Conservation (phyloP, 2,797 vertebrate genomes). For the Novumbra hubbsi region DNA sequence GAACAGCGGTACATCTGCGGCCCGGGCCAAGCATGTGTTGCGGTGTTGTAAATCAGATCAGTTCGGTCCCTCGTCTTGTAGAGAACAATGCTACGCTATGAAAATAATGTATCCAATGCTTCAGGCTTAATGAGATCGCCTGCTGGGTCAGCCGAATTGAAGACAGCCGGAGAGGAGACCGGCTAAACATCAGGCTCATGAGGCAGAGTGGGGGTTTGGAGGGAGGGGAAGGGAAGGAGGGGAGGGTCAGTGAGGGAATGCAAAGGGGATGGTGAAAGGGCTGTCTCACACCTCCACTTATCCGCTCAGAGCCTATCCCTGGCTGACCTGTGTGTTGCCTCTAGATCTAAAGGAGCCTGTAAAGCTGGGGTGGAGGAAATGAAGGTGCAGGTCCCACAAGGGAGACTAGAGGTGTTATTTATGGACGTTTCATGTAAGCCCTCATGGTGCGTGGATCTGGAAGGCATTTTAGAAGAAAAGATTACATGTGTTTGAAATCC, state of each 20-base stretch:
- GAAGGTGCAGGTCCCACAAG: neutral
- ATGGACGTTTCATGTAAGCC: slow-evolving; percentile 6
- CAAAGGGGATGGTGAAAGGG: neutral
- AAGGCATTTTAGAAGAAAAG: neutral
- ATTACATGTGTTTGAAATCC: neutral
- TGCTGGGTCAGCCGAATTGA: slow-evolving; percentile 70
- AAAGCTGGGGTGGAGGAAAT: neutral
- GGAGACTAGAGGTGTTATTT: neutral
- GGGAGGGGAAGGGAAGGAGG: neutral
- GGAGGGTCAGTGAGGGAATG: neutral
- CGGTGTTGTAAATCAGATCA: slow-evolving; percentile 10
- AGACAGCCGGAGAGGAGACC: slow-evolving; percentile 28
- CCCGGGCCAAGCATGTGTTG: neutral
- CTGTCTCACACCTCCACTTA: neutral
- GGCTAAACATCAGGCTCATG: neutral
- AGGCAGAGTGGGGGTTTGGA: neutral
- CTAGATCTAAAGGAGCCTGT: neutral
- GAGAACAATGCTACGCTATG: neutral
- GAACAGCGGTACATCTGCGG: slow-evolving; percentile 10
- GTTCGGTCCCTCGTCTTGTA: neutral
- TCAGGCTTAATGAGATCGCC: slow-evolving; percentile 44
- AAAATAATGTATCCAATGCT: slow-evolving; percentile 12
- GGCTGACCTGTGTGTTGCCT: neutral
- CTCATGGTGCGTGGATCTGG: slow-evolving; percentile 26
- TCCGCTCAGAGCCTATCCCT: neutral